These are phyloP conservation scores for Rhinoderma darwinii DNA, from an alignment of 2,113 vertebrate genomes.

Conservation along the genomic window DNA sequence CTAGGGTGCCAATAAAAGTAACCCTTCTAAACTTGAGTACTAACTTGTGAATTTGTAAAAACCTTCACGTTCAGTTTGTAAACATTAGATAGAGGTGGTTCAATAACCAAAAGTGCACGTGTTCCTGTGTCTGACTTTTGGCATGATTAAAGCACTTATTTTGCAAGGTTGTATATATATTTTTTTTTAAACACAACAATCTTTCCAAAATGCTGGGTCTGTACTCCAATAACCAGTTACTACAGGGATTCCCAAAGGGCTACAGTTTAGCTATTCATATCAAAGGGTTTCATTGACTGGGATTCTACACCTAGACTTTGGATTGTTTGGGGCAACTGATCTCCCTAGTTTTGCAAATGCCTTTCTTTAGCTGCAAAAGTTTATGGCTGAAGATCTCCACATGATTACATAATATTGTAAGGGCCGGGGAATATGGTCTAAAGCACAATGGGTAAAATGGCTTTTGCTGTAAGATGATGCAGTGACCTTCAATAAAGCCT, in stretches of 20 bases:
- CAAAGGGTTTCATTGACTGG: background rate
- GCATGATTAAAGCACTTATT: conserved; percentile 20
- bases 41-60: background rate
- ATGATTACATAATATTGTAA: background rate
- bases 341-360: no score
- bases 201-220: background rate
- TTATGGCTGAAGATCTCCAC: background rate
- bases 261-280: background rate
- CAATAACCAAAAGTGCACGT: background rate
- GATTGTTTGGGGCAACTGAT: no score
- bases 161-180: background rate
- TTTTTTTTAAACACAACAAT: background rate
- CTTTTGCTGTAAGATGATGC: background rate
- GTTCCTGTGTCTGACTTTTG: background rate
- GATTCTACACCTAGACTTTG: background rate
- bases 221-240: background rate
- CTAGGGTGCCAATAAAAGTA: conserved; percentile 19
- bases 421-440: background rate
- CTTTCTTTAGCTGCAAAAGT: background rate
- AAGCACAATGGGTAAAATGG: conserved; percentile 14
- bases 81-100: background rate
- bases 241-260: background rate
- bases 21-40: background rate
- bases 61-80: background rate
- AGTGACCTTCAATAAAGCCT: background rate